Base-by-base conservation (phyloP, 37 sponge, comb jelly and placozoan species). In the Cliona cf. orientalis region DNA sequence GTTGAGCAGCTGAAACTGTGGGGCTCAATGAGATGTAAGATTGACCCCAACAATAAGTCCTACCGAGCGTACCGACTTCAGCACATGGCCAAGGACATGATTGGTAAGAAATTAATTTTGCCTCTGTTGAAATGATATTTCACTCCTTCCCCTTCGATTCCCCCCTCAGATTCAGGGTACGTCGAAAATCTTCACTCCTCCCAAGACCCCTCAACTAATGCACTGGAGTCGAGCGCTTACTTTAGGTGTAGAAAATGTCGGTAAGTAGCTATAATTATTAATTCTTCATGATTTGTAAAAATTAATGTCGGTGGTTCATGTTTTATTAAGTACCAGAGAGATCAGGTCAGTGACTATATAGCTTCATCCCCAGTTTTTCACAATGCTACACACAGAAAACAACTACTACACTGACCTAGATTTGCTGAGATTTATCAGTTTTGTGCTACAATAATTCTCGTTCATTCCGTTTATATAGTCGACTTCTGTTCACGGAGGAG, bases 161-260 rank as follows among this genome's bases (percentile, higher is more conserved):
- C 58, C 67, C 29, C 3, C 31, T 5, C 66, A 71, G 77, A 71
- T 37, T 40, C 45, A 37, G 83, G 74, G 23, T 78, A 71, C 34
- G 64, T 79, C 26, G 88, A 82, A 39, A 67, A 14, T 17, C 26
- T 83, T 37, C 55, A 45, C 21, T 38, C 65, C 58, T 41, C 93
- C 5, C 74, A 75, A 12, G 93, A 92, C 59, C 93, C 93, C 34
- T 46, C 42, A 26, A 9, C 38, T 33, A n/a, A 63, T 19, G 41
- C 49, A 21, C 11, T 63, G 44, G 78, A 88, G 5, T 59, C 78
- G 0, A 32, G 39, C 5, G 60, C 59, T 2, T 74, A 72, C 46
- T 89, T 71, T 72, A 69, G 56, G 45, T 93, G 94, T 38, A 81
- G 94, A 73, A 93, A 93, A 40, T 93, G 94, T 69, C 61, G 93